These are phyloP conservation scores for Drosophila mayri DNA, from an alignment of 1,140 invertebrate species.

Conservation along the genomic window DNA sequence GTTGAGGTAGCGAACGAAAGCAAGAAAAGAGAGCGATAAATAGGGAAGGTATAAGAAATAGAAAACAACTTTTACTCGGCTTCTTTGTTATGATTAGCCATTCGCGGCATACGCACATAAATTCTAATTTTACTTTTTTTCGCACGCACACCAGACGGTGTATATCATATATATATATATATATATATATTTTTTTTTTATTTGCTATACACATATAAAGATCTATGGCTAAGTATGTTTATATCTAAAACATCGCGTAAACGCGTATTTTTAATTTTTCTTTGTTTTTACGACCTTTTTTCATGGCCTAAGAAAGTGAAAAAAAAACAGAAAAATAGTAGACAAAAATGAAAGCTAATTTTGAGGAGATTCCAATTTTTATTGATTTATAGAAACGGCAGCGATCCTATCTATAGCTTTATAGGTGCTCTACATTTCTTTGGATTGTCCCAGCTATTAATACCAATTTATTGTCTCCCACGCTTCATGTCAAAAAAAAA, in stretches of 20 bases:
- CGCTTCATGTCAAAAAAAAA: slow-evolving; percentile 51
- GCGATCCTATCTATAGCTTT: not conserved
- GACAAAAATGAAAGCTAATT: slow-evolving; percentile 13
- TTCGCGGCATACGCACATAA: slow-evolving; percentile 77
- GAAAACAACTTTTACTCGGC: slow-evolving; percentile 56
- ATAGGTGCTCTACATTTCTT: slow-evolving; percentile 17
- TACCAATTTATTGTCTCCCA: slow-evolving; percentile 49
- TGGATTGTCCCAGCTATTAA: slow-evolving; percentile 8
- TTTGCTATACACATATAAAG: slow-evolving; percentile 1
- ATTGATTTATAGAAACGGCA: slow-evolving; percentile 6
- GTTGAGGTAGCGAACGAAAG: slow-evolving; percentile 48
- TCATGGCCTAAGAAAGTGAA: slow-evolving; percentile 9
- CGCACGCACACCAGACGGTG: slow-evolving; percentile 49
- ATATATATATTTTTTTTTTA: no score
- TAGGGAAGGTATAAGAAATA: slow-evolving; percentile 29
- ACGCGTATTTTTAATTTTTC: slow-evolving; percentile 53
- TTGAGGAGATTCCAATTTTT: slow-evolving; percentile 4
- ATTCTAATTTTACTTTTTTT: slow-evolving; percentile 80
- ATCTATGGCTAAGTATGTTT: slow-evolving; percentile 34
- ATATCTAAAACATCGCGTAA: slow-evolving; percentile 17
- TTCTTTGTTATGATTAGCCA: slow-evolving; percentile 80
- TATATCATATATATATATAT: not conserved
- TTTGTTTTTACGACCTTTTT: slow-evolving; percentile 39
- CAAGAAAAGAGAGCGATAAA: slow-evolving; percentile 21
- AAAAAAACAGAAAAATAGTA: not conserved